phyloP scores from a whole-genome alignment of 35 echinoderm and acorn worm genomes.

The Stichopus chloronotus region DNA sequence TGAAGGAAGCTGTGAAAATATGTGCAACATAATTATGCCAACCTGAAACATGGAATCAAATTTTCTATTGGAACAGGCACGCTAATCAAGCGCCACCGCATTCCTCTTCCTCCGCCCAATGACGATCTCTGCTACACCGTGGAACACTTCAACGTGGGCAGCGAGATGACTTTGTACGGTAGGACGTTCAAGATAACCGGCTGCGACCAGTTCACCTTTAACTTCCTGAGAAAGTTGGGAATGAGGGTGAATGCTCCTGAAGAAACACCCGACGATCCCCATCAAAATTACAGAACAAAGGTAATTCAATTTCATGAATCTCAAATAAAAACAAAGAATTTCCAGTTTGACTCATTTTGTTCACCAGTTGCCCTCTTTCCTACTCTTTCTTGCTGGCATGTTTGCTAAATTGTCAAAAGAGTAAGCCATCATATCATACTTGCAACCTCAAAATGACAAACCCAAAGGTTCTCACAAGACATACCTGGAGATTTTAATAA shows the following conservation, averaged over 20 bases:
- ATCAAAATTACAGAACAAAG: constrained; percentile 82
- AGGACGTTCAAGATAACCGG: constrained; percentile 95
- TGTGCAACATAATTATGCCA: no score
- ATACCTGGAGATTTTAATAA: no score
- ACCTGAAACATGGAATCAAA: not conserved
- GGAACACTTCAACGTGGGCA: constrained; percentile 89
- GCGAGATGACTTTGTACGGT: constrained; percentile 83
- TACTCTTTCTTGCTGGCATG: no score
- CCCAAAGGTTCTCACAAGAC: no score
- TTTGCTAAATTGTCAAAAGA: no score
- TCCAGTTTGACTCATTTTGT: no score
- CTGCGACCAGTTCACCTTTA: constrained; percentile 96
- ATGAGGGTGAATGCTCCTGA: constrained; percentile 74
- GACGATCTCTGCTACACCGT: constrained; percentile 95
- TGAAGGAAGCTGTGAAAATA: no score
- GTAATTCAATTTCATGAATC: constrained; percentile 52
- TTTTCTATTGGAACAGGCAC: constrained; percentile 67
- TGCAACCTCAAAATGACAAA: no score
- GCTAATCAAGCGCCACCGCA: constrained; percentile 84
- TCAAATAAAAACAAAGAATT: not conserved
- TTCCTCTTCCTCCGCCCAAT: constrained; percentile 91
- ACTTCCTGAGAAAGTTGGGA: constrained; percentile 91
- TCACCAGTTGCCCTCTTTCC: no score
- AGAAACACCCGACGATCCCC: constrained; percentile 76
- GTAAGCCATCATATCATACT: no score